Base-by-base conservation (phyloP, 2,888 invertebrate genomes). In the Elmis aenea region DNA sequence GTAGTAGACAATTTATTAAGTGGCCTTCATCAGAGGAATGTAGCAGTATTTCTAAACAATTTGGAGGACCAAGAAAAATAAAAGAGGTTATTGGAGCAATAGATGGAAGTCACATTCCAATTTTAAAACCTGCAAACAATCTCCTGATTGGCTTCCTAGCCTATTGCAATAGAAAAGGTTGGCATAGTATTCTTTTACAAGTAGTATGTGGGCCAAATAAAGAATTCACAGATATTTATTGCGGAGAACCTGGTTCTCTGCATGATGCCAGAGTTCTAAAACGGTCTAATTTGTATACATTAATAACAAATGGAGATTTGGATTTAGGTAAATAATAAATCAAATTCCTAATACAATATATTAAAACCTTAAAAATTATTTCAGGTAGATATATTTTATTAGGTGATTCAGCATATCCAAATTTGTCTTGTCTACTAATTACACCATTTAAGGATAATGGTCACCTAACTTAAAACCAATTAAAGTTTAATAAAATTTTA, bases 401-500 rank as follows among this genome's bases (percentile, higher is more conserved):
- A 9, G 52, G 55, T 16, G 53, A 56, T 40, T 42, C 46, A 18
- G 56, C 55, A 3, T 60, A 62, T 34, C 46, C 56, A 3, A 23
- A 45, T 25, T 14, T 46, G 3, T 8, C 29, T 3, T 42, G 37
- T n/a, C n/a, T n/a, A 42, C 13, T 61, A 9, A 30, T 62, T 0
- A 31, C 53, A 9, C 59, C 56, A 8, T 60, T 47, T 38, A 53
- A 50, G 33, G 50, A 58, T 33, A 42, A 52, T 31, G 57, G 54
- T 3, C 33, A 41, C 34, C 35, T 61, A 5, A 54, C 52, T 3
- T 33, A 38, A 11, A 21, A 45, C 3, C 53, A 62, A 44, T n/a
- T n/a, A 41, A 11, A 26, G 33, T 60, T 54, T 29, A 64, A 61
- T 30, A 21, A 48, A n/a, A 33, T 48, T 8, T 50, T 54, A 38